These are phyloP conservation scores for Neodiprion lecontei DNA, from an alignment of 1,140 invertebrate genomes.

Conservation along the genomic window DNA sequence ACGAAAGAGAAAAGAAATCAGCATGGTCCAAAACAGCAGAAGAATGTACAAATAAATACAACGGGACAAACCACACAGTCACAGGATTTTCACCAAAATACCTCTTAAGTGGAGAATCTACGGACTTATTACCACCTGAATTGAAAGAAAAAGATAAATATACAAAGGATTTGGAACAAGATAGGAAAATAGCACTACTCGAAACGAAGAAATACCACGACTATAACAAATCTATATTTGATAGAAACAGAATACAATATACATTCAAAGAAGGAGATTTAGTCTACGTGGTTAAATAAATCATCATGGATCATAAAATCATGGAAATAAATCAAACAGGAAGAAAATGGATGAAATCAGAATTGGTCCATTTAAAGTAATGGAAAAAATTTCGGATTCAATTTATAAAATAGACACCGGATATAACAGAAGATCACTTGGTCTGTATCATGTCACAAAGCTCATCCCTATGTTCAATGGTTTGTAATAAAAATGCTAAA, in stretches of 20 bases:
- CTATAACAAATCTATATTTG: constrained; percentile 32
- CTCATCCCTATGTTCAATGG: constrained; percentile 7
- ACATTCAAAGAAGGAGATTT: constrained; percentile 25
- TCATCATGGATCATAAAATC: too few relatives aligned
- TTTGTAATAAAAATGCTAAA: too few relatives aligned
- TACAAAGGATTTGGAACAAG: constrained; percentile 15
- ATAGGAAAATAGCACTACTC: constrained; percentile 26
- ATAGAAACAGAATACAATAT: constrained; percentile 27
- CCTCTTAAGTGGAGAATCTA: constrained; percentile 2
- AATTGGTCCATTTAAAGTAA: constrained; percentile 16
- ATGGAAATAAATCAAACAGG: constrained; percentile 29
- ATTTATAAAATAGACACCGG: too few relatives aligned
- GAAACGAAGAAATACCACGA: constrained; percentile 30
- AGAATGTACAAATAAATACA: constrained; percentile 14
- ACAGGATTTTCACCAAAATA: constrained; percentile 17
- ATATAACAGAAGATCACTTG: neutral
- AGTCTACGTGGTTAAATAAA: constrained; percentile 34
- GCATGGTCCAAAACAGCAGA: constrained; percentile 15
- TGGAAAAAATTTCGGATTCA: too few relatives aligned
- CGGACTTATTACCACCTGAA: constrained; percentile 16
- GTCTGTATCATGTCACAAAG: constrained; percentile 18
- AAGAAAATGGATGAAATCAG: constrained; percentile 28
- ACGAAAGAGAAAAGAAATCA: constrained; percentile 15
- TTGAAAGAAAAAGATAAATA: neutral
- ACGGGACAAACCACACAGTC: constrained; percentile 7